Conservation (phyloP, 2,888 invertebrate genomes). For the Xiphydria camelus region DNA sequence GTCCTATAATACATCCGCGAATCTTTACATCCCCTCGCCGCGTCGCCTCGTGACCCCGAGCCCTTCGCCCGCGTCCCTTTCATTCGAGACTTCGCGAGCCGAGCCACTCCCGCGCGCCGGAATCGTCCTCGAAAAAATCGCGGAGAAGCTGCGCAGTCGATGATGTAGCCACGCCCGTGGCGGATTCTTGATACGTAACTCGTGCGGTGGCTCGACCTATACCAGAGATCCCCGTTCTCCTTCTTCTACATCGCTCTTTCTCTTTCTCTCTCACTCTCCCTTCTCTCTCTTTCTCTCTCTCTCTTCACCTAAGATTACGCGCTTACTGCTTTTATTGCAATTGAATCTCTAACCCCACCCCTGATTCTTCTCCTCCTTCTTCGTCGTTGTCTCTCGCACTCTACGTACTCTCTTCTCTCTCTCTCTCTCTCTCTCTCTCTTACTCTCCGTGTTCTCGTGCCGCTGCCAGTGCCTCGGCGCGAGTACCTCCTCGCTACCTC, state of each 20-base stretch:
- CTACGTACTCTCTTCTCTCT: background rate
- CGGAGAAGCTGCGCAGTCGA: slow-evolving; percentile 44
- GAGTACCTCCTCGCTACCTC: too few species aligned
- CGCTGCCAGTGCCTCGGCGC: too few species aligned
- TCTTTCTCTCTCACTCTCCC: slow-evolving; percentile 5
- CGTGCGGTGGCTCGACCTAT: slow-evolving; percentile 58
- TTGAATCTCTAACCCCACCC: slow-evolving; percentile 44
- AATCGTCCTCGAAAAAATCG: slow-evolving; percentile 22
- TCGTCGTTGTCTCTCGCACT: slow-evolving; percentile 24
- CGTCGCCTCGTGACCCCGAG: too few species aligned
- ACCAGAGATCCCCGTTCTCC: slow-evolving; percentile 40
- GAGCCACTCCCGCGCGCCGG: slow-evolving; percentile 7
- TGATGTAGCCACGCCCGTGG: slow-evolving; percentile 57
- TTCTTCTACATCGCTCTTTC: slow-evolving; percentile 26
- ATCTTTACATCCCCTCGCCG: too few species aligned
- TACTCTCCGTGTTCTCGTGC: background rate
- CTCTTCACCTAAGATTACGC: slow-evolving; percentile 45
- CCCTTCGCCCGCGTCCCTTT: too few species aligned
- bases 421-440: slow-evolving; percentile 2
- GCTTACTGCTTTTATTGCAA: slow-evolving; percentile 55
- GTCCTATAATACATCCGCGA: too few species aligned
- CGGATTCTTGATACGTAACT: slow-evolving; percentile 58
- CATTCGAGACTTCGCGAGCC: too few species aligned
- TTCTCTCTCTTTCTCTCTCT: slow-evolving; percentile 17
- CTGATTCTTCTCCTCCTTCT: slow-evolving; percentile 21